Percentiles rank a stretch among this genome's conserved stretches.
phyloP scores from a whole-genome alignment of 2,797 vertebrate species.

The Anguilla megastoma region DNA sequence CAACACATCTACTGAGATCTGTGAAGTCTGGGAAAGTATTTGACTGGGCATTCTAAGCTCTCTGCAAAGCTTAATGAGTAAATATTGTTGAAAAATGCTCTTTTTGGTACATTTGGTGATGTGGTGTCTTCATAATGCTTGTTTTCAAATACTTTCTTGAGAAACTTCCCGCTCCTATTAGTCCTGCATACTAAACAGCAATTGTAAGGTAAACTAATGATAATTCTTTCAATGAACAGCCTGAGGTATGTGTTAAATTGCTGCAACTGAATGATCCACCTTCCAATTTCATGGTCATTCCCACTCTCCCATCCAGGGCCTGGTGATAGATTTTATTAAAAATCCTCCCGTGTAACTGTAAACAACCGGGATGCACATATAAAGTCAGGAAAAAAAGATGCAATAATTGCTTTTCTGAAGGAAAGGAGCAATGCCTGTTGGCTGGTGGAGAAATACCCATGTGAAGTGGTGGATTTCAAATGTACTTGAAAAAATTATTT shows the following conservation, averaged over 20 bases:
- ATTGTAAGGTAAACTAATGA: neutral
- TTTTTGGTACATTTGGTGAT: neutral
- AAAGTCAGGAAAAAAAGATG: neutral
- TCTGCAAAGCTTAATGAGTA: neutral
- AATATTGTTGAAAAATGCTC: neutral
- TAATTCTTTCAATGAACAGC: neutral
- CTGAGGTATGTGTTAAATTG: neutral
- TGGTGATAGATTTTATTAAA: neutral
- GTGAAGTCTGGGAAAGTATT: neutral
- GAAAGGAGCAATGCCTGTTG: neutral
- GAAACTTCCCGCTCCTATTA: neutral
- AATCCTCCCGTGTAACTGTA: slow-evolving; percentile 2
- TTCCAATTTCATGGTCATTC: slow-evolving; percentile 4
- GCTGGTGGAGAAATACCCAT: neutral
- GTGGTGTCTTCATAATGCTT: neutral
- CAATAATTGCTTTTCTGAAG: slow-evolving; percentile 18
- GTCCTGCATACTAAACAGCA: neutral
- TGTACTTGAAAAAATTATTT: slow-evolving; percentile 1
- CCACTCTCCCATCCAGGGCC: neutral
- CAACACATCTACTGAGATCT: neutral
- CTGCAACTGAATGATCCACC: neutral
- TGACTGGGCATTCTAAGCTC: neutral
- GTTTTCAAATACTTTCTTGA: neutral
- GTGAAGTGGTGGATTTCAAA: slow-evolving; percentile 17
- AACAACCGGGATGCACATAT: neutral